phyloP scores from a whole-genome alignment of 2,113 vertebrate genomes.

The Brevimyrus niger region DNA sequence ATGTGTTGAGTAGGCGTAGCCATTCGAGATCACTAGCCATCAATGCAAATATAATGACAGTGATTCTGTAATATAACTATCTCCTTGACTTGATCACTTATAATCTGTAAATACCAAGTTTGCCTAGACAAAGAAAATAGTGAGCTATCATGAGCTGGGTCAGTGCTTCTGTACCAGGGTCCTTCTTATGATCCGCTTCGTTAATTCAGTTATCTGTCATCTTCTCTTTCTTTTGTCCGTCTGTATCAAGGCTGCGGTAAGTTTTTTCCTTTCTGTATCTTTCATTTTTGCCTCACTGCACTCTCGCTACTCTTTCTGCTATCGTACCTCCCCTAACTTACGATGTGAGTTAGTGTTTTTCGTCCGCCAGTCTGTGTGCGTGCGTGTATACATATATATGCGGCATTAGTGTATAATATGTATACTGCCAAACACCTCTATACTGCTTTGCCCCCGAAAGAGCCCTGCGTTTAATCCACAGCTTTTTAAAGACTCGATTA shows the following conservation, averaged over 20 bases:
- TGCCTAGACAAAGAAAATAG: background rate
- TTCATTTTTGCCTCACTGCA: background rate
- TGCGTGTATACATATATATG: conserved; percentile 24
- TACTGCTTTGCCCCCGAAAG: conserved; percentile 9
- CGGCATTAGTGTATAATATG: conserved; percentile 27
- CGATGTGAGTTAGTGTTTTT: background rate
- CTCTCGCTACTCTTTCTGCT: background rate
- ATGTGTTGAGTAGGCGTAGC: background rate
- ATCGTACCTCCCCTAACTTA: conserved; percentile 17
- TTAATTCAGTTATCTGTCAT: conserved; percentile 77
- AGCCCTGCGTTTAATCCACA: background rate
- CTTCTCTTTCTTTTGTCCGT: conserved; percentile 72
- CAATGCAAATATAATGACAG: background rate
- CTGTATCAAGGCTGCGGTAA: conserved; percentile 95
- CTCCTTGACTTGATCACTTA: background rate
- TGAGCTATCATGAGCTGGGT: background rate
- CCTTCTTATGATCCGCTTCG: conserved; percentile 25
- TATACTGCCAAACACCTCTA: conserved; percentile 29
- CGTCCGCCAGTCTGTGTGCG: conserved; percentile 13
- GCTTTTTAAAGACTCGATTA: background rate
- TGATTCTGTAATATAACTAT: background rate
- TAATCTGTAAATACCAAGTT: background rate
- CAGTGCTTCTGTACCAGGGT: background rate
- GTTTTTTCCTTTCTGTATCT: conserved; percentile 62
- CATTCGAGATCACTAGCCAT: background rate